These are phyloP conservation scores for Cancer borealis DNA, from an alignment of 2,888 invertebrate species.

Conservation along the genomic window DNA sequence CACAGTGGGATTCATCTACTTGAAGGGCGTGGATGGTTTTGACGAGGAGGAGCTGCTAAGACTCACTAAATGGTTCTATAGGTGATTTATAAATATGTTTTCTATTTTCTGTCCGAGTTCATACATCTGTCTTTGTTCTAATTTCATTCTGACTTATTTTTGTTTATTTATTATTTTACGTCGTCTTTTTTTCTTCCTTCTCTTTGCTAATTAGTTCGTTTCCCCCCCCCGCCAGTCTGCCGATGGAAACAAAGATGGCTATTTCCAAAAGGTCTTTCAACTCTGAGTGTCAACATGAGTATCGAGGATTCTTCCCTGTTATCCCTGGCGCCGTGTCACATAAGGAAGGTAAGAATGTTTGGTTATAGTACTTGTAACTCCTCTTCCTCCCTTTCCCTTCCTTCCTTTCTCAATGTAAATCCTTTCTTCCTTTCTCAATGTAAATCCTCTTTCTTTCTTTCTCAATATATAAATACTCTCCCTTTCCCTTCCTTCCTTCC, in stretches of 20 bases:
- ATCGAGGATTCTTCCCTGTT: slow-evolving; percentile 75
- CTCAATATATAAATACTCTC: background rate
- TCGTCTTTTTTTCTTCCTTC: too few relatives aligned
- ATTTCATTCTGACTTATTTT: background rate
- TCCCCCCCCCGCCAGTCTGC: slow-evolving; percentile 59
- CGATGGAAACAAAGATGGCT: slow-evolving; percentile 71
- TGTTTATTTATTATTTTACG: too few relatives aligned
- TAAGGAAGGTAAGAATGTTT: slow-evolving; percentile 68
- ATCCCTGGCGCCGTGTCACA: slow-evolving; percentile 71
- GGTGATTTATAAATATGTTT: slow-evolving; percentile 14
- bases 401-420: background rate
- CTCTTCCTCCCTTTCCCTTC: background rate
- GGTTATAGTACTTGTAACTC: too few relatives aligned
- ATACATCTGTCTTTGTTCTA: background rate
- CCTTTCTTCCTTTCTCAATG: background rate
- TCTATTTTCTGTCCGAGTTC: background rate
- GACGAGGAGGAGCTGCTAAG: slow-evolving; percentile 63
- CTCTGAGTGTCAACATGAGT: slow-evolving; percentile 54
- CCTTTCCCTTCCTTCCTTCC: background rate
- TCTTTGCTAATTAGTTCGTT: background rate
- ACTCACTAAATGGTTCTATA: slow-evolving; percentile 71
- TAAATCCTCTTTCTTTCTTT: background rate
- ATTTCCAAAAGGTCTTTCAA: slow-evolving; percentile 72
- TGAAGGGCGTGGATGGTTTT: slow-evolving; percentile 66
- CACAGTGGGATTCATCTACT: slow-evolving; percentile 72